Evolutionary conservation across 2,113 vertebrate genomes (phyloP).

Genomic region (Protomyctophum bolini): DNA sequence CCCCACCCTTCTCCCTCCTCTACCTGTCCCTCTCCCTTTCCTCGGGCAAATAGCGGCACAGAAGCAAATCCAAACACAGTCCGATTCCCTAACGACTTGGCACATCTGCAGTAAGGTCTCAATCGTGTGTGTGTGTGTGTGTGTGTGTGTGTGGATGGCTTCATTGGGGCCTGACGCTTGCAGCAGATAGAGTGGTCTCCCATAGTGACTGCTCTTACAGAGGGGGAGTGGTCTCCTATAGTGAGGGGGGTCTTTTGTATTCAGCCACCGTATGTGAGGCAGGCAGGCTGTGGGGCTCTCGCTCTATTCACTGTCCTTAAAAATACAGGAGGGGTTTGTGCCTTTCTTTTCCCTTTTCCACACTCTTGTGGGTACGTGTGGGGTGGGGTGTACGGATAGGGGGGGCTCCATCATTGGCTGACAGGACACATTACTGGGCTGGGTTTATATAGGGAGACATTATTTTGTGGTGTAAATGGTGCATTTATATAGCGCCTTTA

Average conservation of each 20-base stretch:
- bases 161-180: conserved; percentile 57
- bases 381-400: neutral
- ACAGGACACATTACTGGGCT: conserved; percentile 40
- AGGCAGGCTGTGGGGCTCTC: conserved; percentile 45
- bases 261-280: conserved; percentile 65
- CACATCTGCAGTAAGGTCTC: conserved; percentile 30
- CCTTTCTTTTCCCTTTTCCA: conserved; percentile 41
- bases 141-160: conserved; percentile 56
- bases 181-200: conserved; percentile 64
- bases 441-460: conserved; percentile 23
- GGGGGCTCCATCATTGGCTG: conserved; percentile 35
- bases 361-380: neutral
- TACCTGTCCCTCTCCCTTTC: too few species aligned
- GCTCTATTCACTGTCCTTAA: conserved; percentile 64
- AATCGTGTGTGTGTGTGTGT: conserved; percentile 31
- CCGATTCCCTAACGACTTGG: conserved; percentile 31
- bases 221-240: conserved; percentile 7
- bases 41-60: neutral
- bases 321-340: conserved; percentile 65
- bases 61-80: conserved; percentile 32
- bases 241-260: conserved; percentile 67
- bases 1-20: too few species aligned
- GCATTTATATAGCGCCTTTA: too few species aligned
- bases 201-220: conserved; percentile 58
- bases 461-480: too few species aligned